Conservation (phyloP, 1,140 invertebrate genomes). For the Drosophila persimilis region DNA sequence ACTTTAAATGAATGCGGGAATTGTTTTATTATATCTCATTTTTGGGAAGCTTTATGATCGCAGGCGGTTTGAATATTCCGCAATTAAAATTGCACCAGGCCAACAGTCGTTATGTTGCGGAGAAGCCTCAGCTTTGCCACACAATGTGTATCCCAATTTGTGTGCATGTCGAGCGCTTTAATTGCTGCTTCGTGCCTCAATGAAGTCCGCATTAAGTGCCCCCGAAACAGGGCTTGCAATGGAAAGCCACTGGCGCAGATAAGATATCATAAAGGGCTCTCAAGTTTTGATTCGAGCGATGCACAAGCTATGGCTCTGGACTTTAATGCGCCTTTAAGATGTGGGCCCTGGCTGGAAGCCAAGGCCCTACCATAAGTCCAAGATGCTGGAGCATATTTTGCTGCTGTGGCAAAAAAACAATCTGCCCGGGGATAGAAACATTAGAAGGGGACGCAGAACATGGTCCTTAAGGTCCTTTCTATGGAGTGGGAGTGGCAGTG, state of each 20-base stretch:
- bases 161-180: conserved; percentile 56
- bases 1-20: neutral
- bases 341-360: conserved; percentile 27
- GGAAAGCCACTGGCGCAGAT: conserved; percentile 16
- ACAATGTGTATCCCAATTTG: neutral
- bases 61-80: conserved; percentile 19
- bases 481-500: conserved; percentile 1
- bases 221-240: conserved; percentile 42
- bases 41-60: neutral
- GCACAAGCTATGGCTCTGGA: too few relatives aligned
- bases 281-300: neutral
- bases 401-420: conserved; percentile 30
- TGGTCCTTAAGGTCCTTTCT: conserved; percentile 31
- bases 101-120: conserved; percentile 48
- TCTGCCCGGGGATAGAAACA: conserved; percentile 62
- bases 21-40: neutral
- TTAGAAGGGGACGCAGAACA: conserved; percentile 36
- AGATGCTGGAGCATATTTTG: conserved; percentile 28
- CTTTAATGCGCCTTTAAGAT: conserved; percentile 10
- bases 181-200: conserved; percentile 65
- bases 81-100: conserved; percentile 52
- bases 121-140: conserved; percentile 20
- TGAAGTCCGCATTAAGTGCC: conserved; percentile 59
- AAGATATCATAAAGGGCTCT: neutral
- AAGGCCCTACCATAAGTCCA: conserved; percentile 33